These are phyloP conservation scores for Graphium colonna DNA, from an alignment of 2,888 invertebrate species.

Conservation along the genomic window DNA sequence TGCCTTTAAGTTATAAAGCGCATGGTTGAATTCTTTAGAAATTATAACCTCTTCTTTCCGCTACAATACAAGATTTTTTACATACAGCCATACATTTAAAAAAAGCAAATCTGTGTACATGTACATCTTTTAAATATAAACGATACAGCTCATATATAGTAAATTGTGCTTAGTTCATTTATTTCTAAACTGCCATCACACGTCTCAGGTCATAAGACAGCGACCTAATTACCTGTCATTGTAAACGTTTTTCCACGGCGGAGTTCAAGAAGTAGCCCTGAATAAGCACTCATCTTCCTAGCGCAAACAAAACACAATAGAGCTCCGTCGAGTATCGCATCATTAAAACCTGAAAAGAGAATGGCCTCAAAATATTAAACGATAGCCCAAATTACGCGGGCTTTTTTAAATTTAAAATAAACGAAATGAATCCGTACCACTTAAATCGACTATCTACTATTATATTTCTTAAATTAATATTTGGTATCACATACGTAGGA, in stretches of 20 bases:
- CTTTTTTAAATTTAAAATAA: neutral
- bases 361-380: conserved; percentile 9
- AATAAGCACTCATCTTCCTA: conserved; percentile 8
- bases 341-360: conserved; percentile 18
- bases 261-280: conserved; percentile 10
- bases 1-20: too few relatives aligned
- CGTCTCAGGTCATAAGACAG: neutral
- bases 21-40: too few relatives aligned
- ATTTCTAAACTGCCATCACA: neutral
- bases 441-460: too few relatives aligned
- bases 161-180: neutral
- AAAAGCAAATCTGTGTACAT: too few relatives aligned
- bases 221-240: conserved; percentile 13
- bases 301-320: conserved; percentile 19
- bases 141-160: too few relatives aligned
- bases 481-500: too few relatives aligned
- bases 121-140: too few relatives aligned
- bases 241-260: conserved; percentile 3
- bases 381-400: neutral
- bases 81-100: too few relatives aligned
- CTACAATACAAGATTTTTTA: too few relatives aligned
- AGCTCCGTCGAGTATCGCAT: conserved; percentile 1
- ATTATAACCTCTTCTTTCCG: too few relatives aligned
- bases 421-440: neutral
- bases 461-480: too few relatives aligned